Conservation (phyloP, 2,113 vertebrate genomes). For the Prinia subflava region DNA sequence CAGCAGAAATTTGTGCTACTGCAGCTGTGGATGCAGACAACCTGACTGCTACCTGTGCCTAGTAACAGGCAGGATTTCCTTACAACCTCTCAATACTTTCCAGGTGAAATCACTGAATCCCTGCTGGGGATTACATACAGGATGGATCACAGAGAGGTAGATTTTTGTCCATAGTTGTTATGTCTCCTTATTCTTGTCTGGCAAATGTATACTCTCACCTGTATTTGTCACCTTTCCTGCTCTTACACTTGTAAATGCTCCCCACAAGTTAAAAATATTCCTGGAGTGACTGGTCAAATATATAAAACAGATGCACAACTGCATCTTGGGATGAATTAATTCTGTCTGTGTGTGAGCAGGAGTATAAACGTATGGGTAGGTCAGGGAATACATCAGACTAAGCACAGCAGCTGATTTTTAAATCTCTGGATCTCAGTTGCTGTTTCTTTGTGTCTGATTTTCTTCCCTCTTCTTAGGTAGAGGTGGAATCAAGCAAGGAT, state of each 20-base stretch:
- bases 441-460: neutral
- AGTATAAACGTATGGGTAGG: neutral
- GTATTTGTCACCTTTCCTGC: conserved; percentile 58
- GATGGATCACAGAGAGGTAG: neutral
- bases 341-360: conserved; percentile 42
- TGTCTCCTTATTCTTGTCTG: conserved; percentile 49
- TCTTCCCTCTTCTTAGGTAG: neutral
- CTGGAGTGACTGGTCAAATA: conserved; percentile 60
- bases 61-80: neutral
- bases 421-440: neutral
- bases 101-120: conserved; percentile 32
- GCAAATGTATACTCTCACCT: conserved; percentile 46
- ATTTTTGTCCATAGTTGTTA: conserved; percentile 12
- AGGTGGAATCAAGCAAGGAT: neutral
- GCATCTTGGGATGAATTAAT: conserved; percentile 58
- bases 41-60: conserved; percentile 3
- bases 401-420: conserved; percentile 50
- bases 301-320: conserved; percentile 61
- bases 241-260: conserved; percentile 49
- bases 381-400: neutral
- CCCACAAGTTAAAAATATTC: conserved; percentile 57
- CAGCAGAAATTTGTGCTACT: neutral
- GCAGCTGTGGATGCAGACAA: neutral
- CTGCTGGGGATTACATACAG: neutral
- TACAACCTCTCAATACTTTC: neutral